Conservation (phyloP, 2,797 vertebrate genomes). For the Salarias fasciatus region DNA sequence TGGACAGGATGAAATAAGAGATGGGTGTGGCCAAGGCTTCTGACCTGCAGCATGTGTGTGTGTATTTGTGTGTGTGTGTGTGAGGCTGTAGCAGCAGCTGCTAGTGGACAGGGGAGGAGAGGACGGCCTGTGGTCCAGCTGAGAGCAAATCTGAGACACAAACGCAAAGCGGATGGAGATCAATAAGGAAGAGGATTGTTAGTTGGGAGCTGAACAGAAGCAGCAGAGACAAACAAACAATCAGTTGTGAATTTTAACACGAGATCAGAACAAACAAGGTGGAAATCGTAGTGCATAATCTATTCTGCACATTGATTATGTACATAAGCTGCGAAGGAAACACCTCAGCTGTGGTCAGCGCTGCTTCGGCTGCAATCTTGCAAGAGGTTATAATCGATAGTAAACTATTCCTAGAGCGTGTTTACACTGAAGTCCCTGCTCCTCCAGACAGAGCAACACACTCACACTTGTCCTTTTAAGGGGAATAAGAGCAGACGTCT, state of each 20-base stretch:
- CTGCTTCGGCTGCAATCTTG: constrained; percentile 50
- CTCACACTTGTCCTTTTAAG: constrained; percentile 77
- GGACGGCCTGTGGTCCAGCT: constrained; percentile 26
- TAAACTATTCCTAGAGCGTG: constrained; percentile 69
- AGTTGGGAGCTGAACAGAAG: not conserved
- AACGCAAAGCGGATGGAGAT: constrained; percentile 40
- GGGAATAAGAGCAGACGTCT: constrained; percentile 43
- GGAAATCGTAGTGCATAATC: constrained; percentile 10
- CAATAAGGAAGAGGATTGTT: constrained; percentile 23
- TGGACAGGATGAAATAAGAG: constrained; percentile 66
- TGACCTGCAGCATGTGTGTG: constrained; percentile 34
- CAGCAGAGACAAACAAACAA: not conserved
- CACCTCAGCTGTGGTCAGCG: constrained; percentile 27
- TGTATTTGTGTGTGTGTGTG: constrained; percentile 11
- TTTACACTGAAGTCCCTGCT: constrained; percentile 59
- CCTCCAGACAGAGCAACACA: constrained; percentile 50
- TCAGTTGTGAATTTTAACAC: not conserved
- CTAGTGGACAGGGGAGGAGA: constrained; percentile 45
- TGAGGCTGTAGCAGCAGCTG: constrained; percentile 36
- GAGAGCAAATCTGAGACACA: constrained; percentile 42
- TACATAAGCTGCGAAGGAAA: constrained; percentile 8
- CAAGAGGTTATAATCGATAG: constrained; percentile 51
- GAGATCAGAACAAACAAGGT: not conserved
- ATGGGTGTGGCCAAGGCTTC: constrained; percentile 62
- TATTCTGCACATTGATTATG: constrained; percentile 17